phyloP scores from a whole-genome alignment of 2,888 invertebrate species.

The Isoperla grammatica region DNA sequence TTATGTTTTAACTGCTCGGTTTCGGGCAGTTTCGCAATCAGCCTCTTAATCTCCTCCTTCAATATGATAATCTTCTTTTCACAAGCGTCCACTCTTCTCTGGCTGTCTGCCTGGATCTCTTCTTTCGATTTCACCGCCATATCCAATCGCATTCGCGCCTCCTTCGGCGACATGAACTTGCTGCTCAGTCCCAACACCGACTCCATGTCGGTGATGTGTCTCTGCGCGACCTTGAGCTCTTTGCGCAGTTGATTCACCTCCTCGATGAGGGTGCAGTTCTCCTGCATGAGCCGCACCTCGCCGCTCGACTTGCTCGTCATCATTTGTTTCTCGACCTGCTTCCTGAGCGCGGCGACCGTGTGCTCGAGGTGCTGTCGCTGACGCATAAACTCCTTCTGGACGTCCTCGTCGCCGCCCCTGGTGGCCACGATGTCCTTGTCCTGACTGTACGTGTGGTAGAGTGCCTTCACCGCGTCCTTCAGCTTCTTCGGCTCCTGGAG shows the following conservation, averaged over 20 bases:
- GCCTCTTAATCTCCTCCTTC: constrained; percentile 44
- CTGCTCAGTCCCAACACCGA: constrained; percentile 1
- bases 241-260: constrained; percentile 72
- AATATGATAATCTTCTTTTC: constrained; percentile 36
- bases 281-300: constrained; percentile 44
- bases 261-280: constrained; percentile 68
- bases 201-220: constrained; percentile 5
- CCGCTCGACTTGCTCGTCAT: neutral
- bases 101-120: constrained; percentile 53
- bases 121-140: constrained; percentile 54
- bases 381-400: constrained; percentile 67
- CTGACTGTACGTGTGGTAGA: constrained; percentile 66
- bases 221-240: constrained; percentile 48
- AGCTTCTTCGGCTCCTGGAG: constrained; percentile 68
- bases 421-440: constrained; percentile 62
- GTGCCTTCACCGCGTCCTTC: constrained; percentile 49
- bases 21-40: constrained; percentile 36
- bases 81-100: constrained; percentile 12
- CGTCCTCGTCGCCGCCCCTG: constrained; percentile 62
- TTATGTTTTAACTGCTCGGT: neutral
- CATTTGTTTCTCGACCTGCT: constrained; percentile 36
- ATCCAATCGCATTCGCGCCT: constrained; percentile 1
- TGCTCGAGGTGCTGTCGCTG: constrained; percentile 78
- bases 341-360: constrained; percentile 52
- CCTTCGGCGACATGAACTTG: constrained; percentile 6